A percentile compares a stretch with the other conserved stretches of the same genome.
Evolutionary conservation across 2,113 vertebrate genomes (phyloP).

Genomic region (Chrysemys picta): DNA sequence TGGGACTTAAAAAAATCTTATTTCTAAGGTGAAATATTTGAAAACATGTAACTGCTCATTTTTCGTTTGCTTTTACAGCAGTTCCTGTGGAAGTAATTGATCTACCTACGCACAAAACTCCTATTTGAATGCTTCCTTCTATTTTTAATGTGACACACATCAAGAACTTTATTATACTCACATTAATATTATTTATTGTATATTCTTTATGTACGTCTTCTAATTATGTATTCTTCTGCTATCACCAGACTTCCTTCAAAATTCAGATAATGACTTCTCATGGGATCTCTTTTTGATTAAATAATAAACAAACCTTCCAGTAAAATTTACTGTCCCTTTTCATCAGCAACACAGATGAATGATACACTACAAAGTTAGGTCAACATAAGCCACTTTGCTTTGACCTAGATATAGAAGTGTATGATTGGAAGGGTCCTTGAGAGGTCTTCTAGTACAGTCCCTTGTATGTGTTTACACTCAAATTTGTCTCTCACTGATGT

Average conservation of each 20-base stretch:
- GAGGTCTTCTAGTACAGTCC: background rate
- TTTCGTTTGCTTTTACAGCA: background rate
- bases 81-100: background rate
- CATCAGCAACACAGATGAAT: background rate
- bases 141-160: slow-evolving; percentile 1
- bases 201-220: background rate
- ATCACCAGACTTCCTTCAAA: background rate
- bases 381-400: background rate
- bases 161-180: slow-evolving; percentile 19
- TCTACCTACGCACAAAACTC: background rate
- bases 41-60: background rate
- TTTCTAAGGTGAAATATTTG: background rate
- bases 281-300: slow-evolving; percentile 8
- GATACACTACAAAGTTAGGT: background rate
- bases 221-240: slow-evolving; percentile 41
- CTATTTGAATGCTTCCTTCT: background rate
- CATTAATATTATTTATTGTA: background rate
- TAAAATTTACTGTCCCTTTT: background rate
- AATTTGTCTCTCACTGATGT: background rate
- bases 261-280: slow-evolving; percentile 9
- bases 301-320: background rate
- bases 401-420: background rate
- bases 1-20: background rate
- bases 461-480: background rate
- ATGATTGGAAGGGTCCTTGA: background rate